phyloP scores from a whole-genome alignment of 2,797 vertebrate genomes.

The Megalops cyprinoides region DNA sequence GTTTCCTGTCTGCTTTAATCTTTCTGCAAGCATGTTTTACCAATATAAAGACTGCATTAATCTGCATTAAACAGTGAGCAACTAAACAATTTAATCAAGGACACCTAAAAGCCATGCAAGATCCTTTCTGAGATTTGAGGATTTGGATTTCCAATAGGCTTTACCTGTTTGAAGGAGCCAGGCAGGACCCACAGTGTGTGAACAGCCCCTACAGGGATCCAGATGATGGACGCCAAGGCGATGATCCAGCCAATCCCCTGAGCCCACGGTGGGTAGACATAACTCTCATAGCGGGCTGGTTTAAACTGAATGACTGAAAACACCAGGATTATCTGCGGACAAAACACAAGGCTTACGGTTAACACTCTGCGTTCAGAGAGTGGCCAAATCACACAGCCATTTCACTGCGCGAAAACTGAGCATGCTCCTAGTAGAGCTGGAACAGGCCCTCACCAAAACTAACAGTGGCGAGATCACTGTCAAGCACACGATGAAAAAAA shows the following conservation, averaged over 20 bases:
- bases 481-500: constrained; percentile 75
- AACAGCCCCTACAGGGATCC: constrained; percentile 72
- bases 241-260: constrained; percentile 77
- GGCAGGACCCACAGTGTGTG: constrained; percentile 77
- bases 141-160: no score
- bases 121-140: neutral
- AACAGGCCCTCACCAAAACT: constrained; percentile 62
- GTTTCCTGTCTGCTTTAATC: neutral
- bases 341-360: neutral
- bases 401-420: neutral
- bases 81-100: neutral
- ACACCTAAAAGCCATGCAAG: neutral
- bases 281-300: constrained; percentile 70
- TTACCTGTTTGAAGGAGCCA: constrained; percentile 71
- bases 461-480: constrained; percentile 65
- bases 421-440: neutral
- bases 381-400: neutral
- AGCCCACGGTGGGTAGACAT: constrained; percentile 76
- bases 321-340: constrained; percentile 70
- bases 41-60: neutral
- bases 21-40: neutral
- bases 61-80: neutral
- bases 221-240: constrained; percentile 74
- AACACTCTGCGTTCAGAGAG: neutral
- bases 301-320: constrained; percentile 76